Percentiles rank a stretch among this genome's conserved stretches.
Conservation (phyloP, 2,113 vertebrate species). For the Mastomys coucha region DNA sequence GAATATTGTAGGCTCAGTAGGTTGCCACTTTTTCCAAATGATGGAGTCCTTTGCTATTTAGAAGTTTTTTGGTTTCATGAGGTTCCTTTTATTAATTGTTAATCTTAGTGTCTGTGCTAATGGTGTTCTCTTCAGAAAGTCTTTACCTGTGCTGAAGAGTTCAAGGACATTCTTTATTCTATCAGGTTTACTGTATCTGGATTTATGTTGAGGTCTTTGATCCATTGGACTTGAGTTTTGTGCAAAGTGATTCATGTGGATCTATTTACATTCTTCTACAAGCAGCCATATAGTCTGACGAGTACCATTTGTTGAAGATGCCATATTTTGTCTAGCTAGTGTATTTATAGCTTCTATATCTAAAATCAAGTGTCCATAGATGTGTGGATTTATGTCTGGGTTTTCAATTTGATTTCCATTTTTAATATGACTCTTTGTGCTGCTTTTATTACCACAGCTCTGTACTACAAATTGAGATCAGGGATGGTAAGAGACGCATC, state of each 20-base stretch:
- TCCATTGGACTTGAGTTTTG: not conserved
- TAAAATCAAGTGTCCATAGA: not conserved
- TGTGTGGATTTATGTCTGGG: not conserved
- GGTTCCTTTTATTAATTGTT: too few species aligned
- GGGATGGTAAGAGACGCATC: not conserved
- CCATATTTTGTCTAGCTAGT: not conserved
- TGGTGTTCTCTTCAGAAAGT: not conserved
- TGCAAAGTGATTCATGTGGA: not conserved
- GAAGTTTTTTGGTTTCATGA: too few species aligned
- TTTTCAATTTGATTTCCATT: not conserved
- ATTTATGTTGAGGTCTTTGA: not conserved
- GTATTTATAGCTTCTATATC: not conserved
- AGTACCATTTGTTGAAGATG: not conserved
- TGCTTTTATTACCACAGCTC: not conserved
- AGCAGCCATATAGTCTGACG: not conserved
- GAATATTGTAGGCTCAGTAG: too few species aligned
- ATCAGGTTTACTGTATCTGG: not conserved
- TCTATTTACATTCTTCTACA: not conserved
- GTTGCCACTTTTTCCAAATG: too few species aligned
- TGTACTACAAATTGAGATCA: not conserved
- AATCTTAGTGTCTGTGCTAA: too few species aligned
- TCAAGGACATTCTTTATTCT: not conserved
- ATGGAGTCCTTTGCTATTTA: too few species aligned
- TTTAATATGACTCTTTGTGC: not conserved
- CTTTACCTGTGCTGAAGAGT: not conserved